Percentiles rank a stretch among this genome's conserved stretches.
Evolutionary conservation across 92 coral and sea anemone species (phyloP).

Genomic region (Actinostola sp.): DNA sequence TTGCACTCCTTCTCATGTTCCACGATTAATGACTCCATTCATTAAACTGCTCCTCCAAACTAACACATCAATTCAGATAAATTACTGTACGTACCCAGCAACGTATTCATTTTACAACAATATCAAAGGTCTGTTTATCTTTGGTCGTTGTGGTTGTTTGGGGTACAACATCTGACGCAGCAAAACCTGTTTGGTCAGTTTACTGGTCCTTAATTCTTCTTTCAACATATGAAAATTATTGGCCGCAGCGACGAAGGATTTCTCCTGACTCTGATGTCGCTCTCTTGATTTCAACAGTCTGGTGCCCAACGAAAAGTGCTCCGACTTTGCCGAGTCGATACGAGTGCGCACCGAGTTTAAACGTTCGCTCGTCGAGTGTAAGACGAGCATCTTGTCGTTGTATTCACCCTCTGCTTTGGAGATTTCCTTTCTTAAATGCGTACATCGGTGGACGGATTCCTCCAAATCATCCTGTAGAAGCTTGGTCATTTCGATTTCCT

Average conservation of each 20-base stretch:
- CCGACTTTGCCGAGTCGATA: constrained; percentile 41
- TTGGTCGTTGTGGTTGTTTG: constrained; percentile 16
- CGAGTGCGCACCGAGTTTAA: constrained; percentile 33
- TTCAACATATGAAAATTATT: constrained; percentile 34
- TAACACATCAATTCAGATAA: too few species aligned
- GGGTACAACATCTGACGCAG: constrained; percentile 54
- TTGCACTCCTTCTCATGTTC: too few species aligned
- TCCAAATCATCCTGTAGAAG: constrained; percentile 48
- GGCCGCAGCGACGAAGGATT: constrained; percentile 18
- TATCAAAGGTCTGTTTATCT: neutral
- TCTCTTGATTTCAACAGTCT: constrained; percentile 41
- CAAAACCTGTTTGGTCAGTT: constrained; percentile 34
- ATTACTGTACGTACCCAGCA: too few species aligned
- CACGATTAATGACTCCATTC: too few species aligned
- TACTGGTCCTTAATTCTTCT: constrained; percentile 28
- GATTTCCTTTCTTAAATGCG: constrained; percentile 59
- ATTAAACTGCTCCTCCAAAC: too few species aligned
- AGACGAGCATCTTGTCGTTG: neutral
- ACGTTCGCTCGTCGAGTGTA: constrained; percentile 16
- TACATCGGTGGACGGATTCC: constrained; percentile 40
- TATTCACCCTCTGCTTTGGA: constrained; percentile 35
- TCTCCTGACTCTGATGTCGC: constrained; percentile 22
- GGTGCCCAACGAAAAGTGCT: constrained; percentile 31
- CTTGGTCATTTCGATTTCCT: constrained; percentile 40
- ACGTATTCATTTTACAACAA: neutral